A percentile compares a stretch with the other conserved stretches of the same genome.
These are phyloP conservation scores for Ophioderma brevispina DNA, from an alignment of 35 echinoderm and acorn worm species.

Conservation along the genomic window DNA sequence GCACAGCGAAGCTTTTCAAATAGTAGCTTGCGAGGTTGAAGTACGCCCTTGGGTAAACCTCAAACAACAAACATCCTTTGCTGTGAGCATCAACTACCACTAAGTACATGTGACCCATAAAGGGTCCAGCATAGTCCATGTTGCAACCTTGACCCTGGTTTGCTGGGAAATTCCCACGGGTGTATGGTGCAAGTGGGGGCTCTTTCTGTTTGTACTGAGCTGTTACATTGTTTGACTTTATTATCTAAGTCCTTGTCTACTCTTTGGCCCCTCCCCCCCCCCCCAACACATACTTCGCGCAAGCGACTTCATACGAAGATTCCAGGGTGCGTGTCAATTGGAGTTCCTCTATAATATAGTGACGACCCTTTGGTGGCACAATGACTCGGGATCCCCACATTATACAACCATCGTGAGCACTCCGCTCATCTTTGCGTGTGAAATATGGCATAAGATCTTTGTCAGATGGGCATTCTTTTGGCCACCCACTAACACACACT, in stretches of 20 bases:
- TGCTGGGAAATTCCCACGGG: conserved; percentile 44
- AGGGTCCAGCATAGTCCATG: too few relatives aligned
- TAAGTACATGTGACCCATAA: too few relatives aligned
- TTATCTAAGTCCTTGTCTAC: conserved; percentile 43
- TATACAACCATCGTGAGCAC: conserved; percentile 55
- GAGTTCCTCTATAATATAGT: too few relatives aligned
- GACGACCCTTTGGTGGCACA: too few relatives aligned
- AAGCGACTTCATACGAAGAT: conserved; percentile 47
- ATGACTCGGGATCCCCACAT: too few relatives aligned
- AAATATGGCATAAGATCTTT: too few relatives aligned
- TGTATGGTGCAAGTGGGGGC: conserved; percentile 39
- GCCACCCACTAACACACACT: not conserved
- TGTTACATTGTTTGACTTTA: conserved; percentile 20
- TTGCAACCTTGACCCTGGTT: conserved; percentile 54
- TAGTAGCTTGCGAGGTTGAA: conserved; percentile 20
- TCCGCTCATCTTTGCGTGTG: conserved; percentile 53
- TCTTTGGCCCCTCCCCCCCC: conserved; percentile 57
- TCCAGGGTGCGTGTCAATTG: conserved; percentile 56
- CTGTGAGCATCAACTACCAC: too few relatives aligned
- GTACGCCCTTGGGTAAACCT: conserved; percentile 5
- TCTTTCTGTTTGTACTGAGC: conserved; percentile 7
- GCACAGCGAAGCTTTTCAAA: conserved; percentile 18
- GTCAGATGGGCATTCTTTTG: too few relatives aligned
- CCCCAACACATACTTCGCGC: conserved; percentile 40
- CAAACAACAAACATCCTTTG: conserved; percentile 68